Base-by-base conservation (phyloP, 2,888 invertebrate species). In the Leucophora obtusa region DNA sequence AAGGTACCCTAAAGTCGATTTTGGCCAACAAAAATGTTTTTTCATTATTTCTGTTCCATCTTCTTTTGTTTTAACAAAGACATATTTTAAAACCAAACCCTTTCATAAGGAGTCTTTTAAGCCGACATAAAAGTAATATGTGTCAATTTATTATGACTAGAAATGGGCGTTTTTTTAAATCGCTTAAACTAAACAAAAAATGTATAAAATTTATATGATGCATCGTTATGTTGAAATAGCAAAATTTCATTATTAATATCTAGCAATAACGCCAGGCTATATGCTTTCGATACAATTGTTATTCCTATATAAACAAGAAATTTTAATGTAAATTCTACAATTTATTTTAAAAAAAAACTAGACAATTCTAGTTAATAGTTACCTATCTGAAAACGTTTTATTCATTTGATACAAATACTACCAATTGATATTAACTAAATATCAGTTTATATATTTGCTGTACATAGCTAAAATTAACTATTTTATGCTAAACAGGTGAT, bases 81-180 rank as follows among this genome's bases (percentile, higher is more conserved):
- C 82, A 83, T 28, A 28, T 28, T 79, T 82, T 83, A 53, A 21
- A 58, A 59, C 60, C 60, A 66, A 70, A 71, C 65, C 70, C 62
- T 81, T 81, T 71, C 73, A 74, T 66, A 81, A 70, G 77, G 58
- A 60, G 66, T 33, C 76, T 66, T 60, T 71, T 17, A 63, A 69
- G 76, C 79, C 73, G 81, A 73, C 79, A 81, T 66, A 74, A 70
- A 81, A 81, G 65, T 81, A 71, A 80, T 73, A 81, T 82, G 62
- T 83, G 83, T 82, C 83, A 83, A 83, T 83, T 79, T 82, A 71
- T 83, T 83, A 83, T 83, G 76, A 83, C 76, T 77, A 60, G 76
- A 82, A 82, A 82, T 66, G 76, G 83, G 83, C 83, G 83, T 83
- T 54, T 9, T 35, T 38, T 66, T 66, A 43, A 58, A 70, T 65